Evolutionary conservation across 1,140 invertebrate species (phyloP), one percentile per base, ranked within the genome.

Genomic region (Trichonephila clavata): DNA sequence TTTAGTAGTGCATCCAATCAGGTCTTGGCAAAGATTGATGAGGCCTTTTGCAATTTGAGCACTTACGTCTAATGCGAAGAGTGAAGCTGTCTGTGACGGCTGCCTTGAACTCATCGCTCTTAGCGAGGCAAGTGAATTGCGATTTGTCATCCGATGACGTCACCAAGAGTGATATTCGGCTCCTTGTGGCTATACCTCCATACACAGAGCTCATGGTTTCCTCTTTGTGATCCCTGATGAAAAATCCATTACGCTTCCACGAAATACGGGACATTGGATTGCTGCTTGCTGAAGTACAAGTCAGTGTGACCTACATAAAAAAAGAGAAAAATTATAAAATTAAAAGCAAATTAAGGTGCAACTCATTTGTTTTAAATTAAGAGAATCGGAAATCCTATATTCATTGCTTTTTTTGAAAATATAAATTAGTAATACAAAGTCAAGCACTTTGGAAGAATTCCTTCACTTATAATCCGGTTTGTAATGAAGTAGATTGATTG

Each of bases 1-100:
- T 3, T n/a, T n/a, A 68, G 65, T 14, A 24, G 24, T 84, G 81
- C 81, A 50, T 57, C 50, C 95, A 95, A 88, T 94, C 94, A 94
- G 94, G 92, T 80, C 24, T 43, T 60, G 60, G 24, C 81, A 59
- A 68, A 10, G 97, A 97, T 68, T 24, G 71, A 59, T 24, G 39
- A 21, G 20, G 81, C n/a, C 43, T 43, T 50, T 61, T 68, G 65
- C 65, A 68, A 77, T 77, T 77, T 77, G 71, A 77, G 50, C 94
- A 98, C 98, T 98, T 97, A 99, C 98, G 99, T 92, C 98, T 96
- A 83, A 99, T 98, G 96, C 98, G 97, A 39, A 99, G 96, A 0
- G 97, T 97, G 65, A 98, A 96, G 0, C 98, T 98, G 95, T 99
- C 98, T 95, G 98, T 98, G 14, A 98, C 97, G 71, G 97, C 97